Evolutionary conservation across 2,113 vertebrate species (phyloP), one percentile per base, ranked within the genome.

Genomic region (Cyanoderma ruficeps): DNA sequence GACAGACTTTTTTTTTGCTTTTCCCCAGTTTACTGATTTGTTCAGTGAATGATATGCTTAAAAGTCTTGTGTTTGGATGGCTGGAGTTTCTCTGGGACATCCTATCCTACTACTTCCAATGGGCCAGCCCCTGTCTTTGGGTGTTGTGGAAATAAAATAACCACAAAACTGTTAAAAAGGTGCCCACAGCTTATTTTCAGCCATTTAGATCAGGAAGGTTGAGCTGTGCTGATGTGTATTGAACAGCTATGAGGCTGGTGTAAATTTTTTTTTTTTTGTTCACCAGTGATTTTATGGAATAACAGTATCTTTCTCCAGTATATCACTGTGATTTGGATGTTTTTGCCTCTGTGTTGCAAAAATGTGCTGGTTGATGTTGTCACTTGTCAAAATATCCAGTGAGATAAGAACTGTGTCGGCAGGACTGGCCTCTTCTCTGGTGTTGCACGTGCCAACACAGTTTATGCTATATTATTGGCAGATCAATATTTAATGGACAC

Each of bases 401-500:
- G 87, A 95, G 79, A 96, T 93, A 92, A 74, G 79, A 95, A 94
- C 84, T 94, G 44, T 20, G 9, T 82, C 5, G 22, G 87, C 67
- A 90, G 47, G 46, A 76, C 82, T 70, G 49, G 82, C 49, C 31
- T 94, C 53, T 90, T 90, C 89, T 33, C 49, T 71, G 39, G 39
- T 71, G 50, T 65, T 95, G 76, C 37, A 64, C 56, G 16, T 52
- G 60, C 68, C 68, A 75, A 46, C 55, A 88, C 37, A 76, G 49
- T 81, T 94, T 74, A 94, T 90, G 46, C 90, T 79, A 42, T 79
- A 82, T 91, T 90, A 72, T 89, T 77, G 0, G 3, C 46, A 79
- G 76, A 94, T 96, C 85, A 95, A 95, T 95, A 96, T 95, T 96
- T 96, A 91, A 95, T 89, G 89, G 88, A 64, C 25, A n/a, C 14